Evolutionary conservation across 2,113 vertebrate genomes (phyloP).

Genomic region (Stictonetta naevosa): DNA sequence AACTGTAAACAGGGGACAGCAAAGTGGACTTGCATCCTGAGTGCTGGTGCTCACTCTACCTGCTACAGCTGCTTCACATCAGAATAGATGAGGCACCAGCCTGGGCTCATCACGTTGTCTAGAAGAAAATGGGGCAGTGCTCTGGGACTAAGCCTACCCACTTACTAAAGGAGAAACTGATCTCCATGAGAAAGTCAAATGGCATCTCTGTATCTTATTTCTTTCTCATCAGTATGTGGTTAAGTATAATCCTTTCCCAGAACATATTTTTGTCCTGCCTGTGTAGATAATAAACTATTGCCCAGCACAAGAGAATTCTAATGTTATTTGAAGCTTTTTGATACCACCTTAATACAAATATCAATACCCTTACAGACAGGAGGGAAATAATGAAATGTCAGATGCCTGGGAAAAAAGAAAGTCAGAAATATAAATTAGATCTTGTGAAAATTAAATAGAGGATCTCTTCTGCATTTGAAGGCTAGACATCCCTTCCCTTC

Average conservation of each 20-base stretch:
- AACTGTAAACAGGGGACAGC: neutral
- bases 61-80: neutral
- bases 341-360: conserved; percentile 36
- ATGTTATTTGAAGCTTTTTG: conserved; percentile 22
- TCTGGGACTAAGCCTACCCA: neutral
- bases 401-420: conserved; percentile 7
- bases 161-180: conserved; percentile 13
- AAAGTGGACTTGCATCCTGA: rapidly evolving
- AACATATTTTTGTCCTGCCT: conserved; percentile 17
- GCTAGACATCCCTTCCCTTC: neutral
- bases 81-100: neutral
- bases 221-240: neutral
- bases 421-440: neutral
- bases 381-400: conserved; percentile 2
- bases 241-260: conserved; percentile 37
- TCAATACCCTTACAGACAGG: neutral
- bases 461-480: neutral
- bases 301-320: conserved; percentile 9
- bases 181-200: neutral
- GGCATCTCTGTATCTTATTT: conserved; percentile 32
- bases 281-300: conserved; percentile 28
- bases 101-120: neutral
- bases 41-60: neutral
- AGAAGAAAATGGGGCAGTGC: neutral
- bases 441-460: neutral